These are phyloP conservation scores for Andrena minutula DNA, from an alignment of 2,888 invertebrate genomes.

Conservation along the genomic window DNA sequence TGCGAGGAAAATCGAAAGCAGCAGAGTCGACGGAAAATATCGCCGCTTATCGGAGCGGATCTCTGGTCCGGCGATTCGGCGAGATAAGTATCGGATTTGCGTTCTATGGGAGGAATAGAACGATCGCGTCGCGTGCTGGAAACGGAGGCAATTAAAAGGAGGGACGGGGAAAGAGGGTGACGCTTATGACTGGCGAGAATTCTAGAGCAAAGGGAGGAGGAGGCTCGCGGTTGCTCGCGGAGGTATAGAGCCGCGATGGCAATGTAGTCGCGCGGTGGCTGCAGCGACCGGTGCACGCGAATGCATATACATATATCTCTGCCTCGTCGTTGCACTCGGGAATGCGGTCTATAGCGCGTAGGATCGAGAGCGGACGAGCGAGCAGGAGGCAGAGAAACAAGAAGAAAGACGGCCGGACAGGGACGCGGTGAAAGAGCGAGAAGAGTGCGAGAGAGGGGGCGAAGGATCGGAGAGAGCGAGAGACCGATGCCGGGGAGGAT, in stretches of 20 bases:
- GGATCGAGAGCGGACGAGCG: conserved; percentile 73
- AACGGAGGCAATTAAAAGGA: conserved; percentile 27
- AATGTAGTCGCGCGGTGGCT: conserved; percentile 58
- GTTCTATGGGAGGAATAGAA: background rate
- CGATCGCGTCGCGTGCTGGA: background rate
- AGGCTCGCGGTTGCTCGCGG: background rate
- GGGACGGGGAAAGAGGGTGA: background rate
- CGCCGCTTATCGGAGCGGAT: background rate
- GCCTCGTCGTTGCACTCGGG: conserved; percentile 76
- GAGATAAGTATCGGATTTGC: conserved; percentile 17
- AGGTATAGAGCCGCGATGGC: conserved; percentile 39
- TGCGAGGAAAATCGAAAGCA: conserved; percentile 1
- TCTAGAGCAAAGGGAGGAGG: conserved; percentile 14
- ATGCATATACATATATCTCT: conserved; percentile 76
- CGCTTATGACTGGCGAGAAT: conserved; percentile 25
- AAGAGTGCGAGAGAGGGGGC: conserved; percentile 10
- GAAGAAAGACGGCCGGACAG: conserved; percentile 52
- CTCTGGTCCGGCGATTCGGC: background rate
- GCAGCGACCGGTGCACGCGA: conserved; percentile 72
- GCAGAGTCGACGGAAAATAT: background rate
- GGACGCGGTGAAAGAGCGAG: conserved; percentile 55
- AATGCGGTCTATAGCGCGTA: conserved; percentile 78
- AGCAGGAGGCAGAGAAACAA: conserved; percentile 59
- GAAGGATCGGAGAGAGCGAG: conserved; percentile 32
- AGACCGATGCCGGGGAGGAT: conserved; percentile 19